Evolutionary conservation across 2,888 invertebrate species (phyloP), one percentile per base, ranked within the genome.

Genomic region (Nomada ferruginata): DNA sequence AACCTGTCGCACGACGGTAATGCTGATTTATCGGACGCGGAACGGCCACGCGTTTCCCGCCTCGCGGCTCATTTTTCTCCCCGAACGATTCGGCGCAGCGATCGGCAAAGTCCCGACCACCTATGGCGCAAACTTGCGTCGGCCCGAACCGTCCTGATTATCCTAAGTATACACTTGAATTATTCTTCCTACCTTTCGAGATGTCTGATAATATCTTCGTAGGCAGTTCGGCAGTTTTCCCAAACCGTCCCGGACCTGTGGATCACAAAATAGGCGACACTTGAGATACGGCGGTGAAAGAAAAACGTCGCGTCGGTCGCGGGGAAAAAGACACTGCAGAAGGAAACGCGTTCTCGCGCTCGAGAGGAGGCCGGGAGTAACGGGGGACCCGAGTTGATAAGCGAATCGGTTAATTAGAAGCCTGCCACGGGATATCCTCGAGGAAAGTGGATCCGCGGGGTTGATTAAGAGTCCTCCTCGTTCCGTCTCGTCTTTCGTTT

Each of bases 161-260:
- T 20, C n/a, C 52, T 20, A 57, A 11, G 5, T 23, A n/a, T 0
- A 11, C n/a, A 4, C 3, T 15, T 23, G 7, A 18, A n/a, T 20
- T 9, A 26, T 52, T 2, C 9, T 11, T 73, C 97, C 95, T 96
- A 97, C 97, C 98, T 97, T 96, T 98, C 98, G 94, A 98, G 96
- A 94, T 98, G 98, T 95, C 98, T 98, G 91, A 98, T 98, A 94
- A 98, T 98, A 95, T 98, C 98, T 95, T 98, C 98, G 94, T 98
- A 98, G 90, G 98, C 98, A 88, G 98, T 98, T 94, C 98, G 96
- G 95, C 98, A 98, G 95, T 98, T 98, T 95, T 98, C 98, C 98
- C 98, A 98, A 94, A 98, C 97, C 85, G 92, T 90, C 70, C 92
- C 93, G 89, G 93, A 92, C 91, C 93, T 93, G 90, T 83, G 87